Evolutionary conservation across 2,797 vertebrate genomes (phyloP).

Genomic region (Mustela erminea): DNA sequence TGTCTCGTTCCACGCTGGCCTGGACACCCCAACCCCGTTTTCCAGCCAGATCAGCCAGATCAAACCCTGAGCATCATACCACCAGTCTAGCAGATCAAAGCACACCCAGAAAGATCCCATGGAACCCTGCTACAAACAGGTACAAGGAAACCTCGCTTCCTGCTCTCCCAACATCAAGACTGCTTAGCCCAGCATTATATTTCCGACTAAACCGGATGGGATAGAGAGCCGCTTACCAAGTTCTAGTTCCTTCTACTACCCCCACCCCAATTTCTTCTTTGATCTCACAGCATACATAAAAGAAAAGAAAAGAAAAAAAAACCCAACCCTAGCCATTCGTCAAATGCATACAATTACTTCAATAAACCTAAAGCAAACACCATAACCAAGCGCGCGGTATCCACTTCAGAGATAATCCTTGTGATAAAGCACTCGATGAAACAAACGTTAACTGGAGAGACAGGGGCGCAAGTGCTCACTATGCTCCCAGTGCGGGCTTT

Average conservation of each 20-base stretch:
- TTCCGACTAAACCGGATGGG: not conserved
- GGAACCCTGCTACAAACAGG: not conserved
- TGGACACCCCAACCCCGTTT: not conserved
- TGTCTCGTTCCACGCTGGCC: not conserved
- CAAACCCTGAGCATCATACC: not conserved
- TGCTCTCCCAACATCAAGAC: not conserved
- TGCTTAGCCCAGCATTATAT: not conserved
- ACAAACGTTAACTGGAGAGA: not conserved
- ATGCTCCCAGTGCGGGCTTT: not conserved
- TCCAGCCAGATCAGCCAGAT: not conserved
- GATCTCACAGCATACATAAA: not conserved
- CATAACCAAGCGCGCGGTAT: too few relatives aligned
- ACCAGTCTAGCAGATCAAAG: not conserved
- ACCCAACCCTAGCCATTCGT: not conserved
- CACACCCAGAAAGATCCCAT: not conserved
- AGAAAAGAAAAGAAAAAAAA: not conserved
- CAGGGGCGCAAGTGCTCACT: not conserved
- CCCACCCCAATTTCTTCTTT: not conserved
- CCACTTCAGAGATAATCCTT: not conserved
- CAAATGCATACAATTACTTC: not conserved
- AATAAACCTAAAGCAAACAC: not conserved
- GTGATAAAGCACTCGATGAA: not conserved
- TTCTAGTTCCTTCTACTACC: not conserved
- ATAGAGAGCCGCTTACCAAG: not conserved
- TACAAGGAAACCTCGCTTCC: not conserved